Base-by-base conservation (phyloP, 2,888 invertebrate species). In the Apodemia hepburni region DNA sequence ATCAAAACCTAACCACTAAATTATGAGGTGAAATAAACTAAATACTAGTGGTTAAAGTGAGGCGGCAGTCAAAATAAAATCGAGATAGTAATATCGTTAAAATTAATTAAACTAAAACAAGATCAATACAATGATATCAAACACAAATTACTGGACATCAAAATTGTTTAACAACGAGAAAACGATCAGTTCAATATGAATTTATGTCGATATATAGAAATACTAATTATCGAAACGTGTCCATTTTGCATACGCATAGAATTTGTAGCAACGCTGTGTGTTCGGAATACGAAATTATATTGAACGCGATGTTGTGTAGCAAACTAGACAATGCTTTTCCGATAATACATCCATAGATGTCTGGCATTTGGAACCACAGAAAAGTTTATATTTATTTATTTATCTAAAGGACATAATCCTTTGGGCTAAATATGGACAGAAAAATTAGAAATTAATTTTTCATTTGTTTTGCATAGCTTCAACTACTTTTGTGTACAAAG, bases 191-290 rank as follows among this genome's bases (percentile, higher is more conserved):
- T 5, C 27, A 15, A 54, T 27, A 27, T 15, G 27, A 62, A 60
- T 58, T 65, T 62, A 42, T 49, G 62, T 65, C 62, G 62, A 18
- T 38, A 61, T 59, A 60, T 51, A 65, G 58, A 62, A 42, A 58
- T 22, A 15, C 60, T 66, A 63, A 67, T 65, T 64, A 64, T 61
- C 57, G 59, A 27, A 64, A 64, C 67, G 67, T 65, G 65, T 62
- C 59, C 47, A 61, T 64, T 62, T 62, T 60, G 59, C 65, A 60
- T 58, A 65, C 62, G 67, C 65, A 67, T 61, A 57, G 47, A 65
- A 58, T n/a, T 45, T 57, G 61, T 61, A 64, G 54, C 11, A 54
- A 45, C 42, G 58, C 15, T 51, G 61, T 59, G 61, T 49, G 18
- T 15, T 58, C 45, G 42, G 22, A 29, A 60, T 57, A 57, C 22